These are phyloP conservation scores for Calliopsis andreniformis DNA, from an alignment of 1,140 invertebrate species.

Conservation along the genomic window DNA sequence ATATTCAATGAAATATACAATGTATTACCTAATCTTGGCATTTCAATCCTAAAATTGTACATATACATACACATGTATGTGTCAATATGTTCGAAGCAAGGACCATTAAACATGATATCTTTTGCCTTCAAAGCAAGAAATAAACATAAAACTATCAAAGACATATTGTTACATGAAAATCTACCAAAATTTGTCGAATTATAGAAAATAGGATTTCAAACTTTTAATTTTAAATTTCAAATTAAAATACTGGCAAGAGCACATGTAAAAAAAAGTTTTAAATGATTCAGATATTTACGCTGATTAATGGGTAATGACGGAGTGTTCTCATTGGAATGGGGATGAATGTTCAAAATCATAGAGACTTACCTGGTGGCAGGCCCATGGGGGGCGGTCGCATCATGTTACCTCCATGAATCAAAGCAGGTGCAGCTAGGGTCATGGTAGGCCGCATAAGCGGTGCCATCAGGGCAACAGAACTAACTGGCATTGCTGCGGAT, in stretches of 20 bases:
- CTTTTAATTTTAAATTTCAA: neutral
- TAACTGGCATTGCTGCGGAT: slow-evolving; percentile 80
- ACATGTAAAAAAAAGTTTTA: slow-evolving; percentile 25
- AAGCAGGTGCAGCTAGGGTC: slow-evolving; percentile 85
- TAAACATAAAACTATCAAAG: slow-evolving; percentile 9
- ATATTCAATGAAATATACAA: slow-evolving; percentile 14
- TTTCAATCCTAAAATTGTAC: slow-evolving; percentile 9
- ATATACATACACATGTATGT: neutral
- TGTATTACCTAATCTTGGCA: neutral
- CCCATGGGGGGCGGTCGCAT: slow-evolving; percentile 87
- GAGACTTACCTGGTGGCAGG: slow-evolving; percentile 87
- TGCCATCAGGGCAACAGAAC: slow-evolving; percentile 84
- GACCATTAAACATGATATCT: neutral
- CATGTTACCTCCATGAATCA: slow-evolving; percentile 87
- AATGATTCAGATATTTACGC: slow-evolving; percentile 14
- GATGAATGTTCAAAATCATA: slow-evolving; percentile 42
- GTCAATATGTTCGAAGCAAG: slow-evolving; percentile 10
- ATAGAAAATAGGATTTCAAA: neutral
- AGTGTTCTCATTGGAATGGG: slow-evolving; percentile 32
- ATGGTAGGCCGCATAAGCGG: slow-evolving; percentile 84
- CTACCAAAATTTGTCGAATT: neutral
- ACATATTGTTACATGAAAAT: neutral
- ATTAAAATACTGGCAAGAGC: slow-evolving; percentile 17
- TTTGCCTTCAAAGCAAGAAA: neutral
- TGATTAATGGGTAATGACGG: slow-evolving; percentile 21